These are phyloP conservation scores for Helleia helle DNA, from an alignment of 2,888 invertebrate genomes.

Conservation along the genomic window DNA sequence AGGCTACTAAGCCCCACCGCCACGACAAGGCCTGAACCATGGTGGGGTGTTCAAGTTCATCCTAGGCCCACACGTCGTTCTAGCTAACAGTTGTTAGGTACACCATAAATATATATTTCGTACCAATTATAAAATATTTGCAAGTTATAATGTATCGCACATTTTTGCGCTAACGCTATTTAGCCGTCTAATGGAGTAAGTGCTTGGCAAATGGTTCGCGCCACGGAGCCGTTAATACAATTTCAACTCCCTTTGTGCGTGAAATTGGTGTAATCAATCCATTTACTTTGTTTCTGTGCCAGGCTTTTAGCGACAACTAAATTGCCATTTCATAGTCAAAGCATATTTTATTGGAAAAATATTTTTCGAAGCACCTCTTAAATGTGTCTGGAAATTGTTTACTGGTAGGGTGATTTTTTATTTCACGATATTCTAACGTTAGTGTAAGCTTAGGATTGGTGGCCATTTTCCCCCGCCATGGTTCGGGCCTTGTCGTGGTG, in stretches of 20 bases:
- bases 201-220: constrained; percentile 68
- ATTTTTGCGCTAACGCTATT: constrained; percentile 49
- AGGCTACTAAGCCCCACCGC: too few relatives aligned
- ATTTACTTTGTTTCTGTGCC: constrained; percentile 67
- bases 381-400: not conserved
- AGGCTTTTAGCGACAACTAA: constrained; percentile 52
- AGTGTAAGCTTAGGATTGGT: too few relatives aligned
- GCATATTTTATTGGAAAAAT: constrained; percentile 23
- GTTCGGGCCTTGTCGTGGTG: too few relatives aligned
- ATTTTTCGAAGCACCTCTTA: constrained; percentile 19
- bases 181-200: constrained; percentile 68
- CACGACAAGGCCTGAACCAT: too few relatives aligned
- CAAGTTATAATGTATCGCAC: not conserved
- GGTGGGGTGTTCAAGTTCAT: too few relatives aligned
- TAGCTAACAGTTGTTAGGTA: too few relatives aligned
- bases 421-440: too few relatives aligned
- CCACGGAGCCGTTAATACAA: constrained; percentile 72
- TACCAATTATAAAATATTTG: too few relatives aligned
- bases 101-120: too few relatives aligned
- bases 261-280: constrained; percentile 74
- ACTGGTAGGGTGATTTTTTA: too few relatives aligned
- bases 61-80: too few relatives aligned
- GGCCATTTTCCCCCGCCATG: too few relatives aligned
- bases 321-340: constrained; percentile 31
- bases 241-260: constrained; percentile 65